Evolutionary conservation across 2,113 vertebrate species (phyloP).

Genomic region (Scopus umbretta): DNA sequence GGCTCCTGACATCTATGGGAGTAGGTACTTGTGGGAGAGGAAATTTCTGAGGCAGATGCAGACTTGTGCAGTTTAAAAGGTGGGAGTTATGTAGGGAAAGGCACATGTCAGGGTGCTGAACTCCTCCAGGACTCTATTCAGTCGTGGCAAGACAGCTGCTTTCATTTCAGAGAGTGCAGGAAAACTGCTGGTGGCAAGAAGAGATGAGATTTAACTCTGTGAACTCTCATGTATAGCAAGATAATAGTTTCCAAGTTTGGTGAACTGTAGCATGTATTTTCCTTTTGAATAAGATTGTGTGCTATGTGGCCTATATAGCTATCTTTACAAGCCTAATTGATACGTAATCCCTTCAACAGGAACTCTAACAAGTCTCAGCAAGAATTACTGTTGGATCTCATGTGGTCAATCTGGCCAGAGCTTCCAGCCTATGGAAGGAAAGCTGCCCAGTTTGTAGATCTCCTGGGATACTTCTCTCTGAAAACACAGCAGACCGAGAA

Average conservation of each 20-base stretch:
- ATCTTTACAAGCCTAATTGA: not conserved
- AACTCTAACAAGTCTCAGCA: slow-evolving; percentile 96
- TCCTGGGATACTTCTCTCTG: slow-evolving; percentile 96
- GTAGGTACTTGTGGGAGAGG: not conserved
- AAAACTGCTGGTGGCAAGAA: not conserved
- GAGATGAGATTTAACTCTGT: not conserved
- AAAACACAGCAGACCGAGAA: slow-evolving; percentile 99
- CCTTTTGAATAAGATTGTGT: not conserved
- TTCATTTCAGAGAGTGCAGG: not conserved
- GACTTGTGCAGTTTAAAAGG: not conserved
- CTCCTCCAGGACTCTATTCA: not conserved
- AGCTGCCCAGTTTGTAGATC: slow-evolving; percentile 96
- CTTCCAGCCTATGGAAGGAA: slow-evolving; percentile 96
- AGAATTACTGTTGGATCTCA: slow-evolving; percentile 91
- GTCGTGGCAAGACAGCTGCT: not conserved
- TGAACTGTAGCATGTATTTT: not conserved
- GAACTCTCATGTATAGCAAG: not conserved
- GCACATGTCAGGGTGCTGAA: not conserved
- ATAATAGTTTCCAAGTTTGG: not conserved
- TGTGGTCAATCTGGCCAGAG: slow-evolving; percentile 98
- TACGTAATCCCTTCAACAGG: slow-evolving; percentile 60
- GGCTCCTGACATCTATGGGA: not conserved
- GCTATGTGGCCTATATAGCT: accelerated
- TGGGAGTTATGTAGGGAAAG: not conserved
- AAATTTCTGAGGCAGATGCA: not conserved